Evolutionary conservation across 1,140 invertebrate species (phyloP).

Genomic region (Sycophila sp.): DNA sequence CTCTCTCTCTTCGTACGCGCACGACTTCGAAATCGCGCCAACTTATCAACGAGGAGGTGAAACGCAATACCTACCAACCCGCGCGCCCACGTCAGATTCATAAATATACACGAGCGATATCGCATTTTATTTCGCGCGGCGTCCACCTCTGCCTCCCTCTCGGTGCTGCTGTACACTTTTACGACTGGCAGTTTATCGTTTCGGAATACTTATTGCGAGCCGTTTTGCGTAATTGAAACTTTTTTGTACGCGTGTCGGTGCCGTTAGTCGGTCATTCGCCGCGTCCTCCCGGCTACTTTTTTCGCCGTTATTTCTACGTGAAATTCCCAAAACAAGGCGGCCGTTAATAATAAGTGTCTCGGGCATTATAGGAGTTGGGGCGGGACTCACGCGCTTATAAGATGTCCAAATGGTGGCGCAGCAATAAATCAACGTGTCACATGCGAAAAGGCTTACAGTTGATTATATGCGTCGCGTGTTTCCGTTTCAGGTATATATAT

Average conservation of each 20-base stretch:
- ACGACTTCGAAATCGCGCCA: constrained; percentile 15
- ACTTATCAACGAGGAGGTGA: constrained; percentile 31
- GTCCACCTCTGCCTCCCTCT: background rate
- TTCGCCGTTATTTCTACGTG: background rate
- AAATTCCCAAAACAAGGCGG: background rate
- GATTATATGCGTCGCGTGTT: constrained; percentile 4
- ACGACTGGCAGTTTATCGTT: constrained; percentile 11
- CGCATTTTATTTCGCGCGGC: background rate
- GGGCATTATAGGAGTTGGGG: no score
- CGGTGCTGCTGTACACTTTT: background rate
- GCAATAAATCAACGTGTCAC: constrained; percentile 11
- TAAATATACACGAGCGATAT: constrained; percentile 8
- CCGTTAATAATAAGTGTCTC: constrained; percentile 18
- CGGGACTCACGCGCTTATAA: no score
- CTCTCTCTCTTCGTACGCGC: background rate
- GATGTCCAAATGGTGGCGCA: background rate
- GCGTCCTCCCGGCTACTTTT: no score
- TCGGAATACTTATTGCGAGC: background rate
- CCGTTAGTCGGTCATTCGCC: no score
- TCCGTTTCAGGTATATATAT: background rate
- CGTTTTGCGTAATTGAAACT: background rate
- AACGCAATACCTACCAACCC: background rate
- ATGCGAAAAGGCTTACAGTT: background rate
- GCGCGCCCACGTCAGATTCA: constrained; percentile 9
- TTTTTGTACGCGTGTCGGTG: background rate